Evolutionary conservation across 2,113 vertebrate genomes (phyloP).

Genomic region (Narcine bancroftii): DNA sequence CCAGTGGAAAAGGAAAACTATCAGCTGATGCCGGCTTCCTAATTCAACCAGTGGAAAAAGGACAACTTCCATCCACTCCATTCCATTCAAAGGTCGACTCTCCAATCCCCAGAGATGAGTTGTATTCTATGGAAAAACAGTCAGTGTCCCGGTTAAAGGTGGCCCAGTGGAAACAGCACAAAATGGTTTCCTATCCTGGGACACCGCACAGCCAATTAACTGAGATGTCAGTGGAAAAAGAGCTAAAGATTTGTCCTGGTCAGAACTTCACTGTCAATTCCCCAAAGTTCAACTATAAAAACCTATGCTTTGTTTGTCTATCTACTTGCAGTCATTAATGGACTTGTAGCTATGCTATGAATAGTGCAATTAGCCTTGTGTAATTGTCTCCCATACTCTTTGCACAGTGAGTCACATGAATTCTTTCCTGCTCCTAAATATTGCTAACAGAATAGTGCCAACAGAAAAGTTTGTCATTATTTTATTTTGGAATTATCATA

Average conservation of each 20-base stretch:
- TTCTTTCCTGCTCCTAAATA: not conserved
- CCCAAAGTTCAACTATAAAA: not conserved
- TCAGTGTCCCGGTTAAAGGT: too few species aligned
- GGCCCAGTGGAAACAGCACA: too few species aligned
- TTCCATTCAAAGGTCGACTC: too few species aligned
- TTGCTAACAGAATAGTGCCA: not conserved
- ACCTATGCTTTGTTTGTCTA: not conserved
- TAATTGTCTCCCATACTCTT: not conserved
- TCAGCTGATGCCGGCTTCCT: too few species aligned
- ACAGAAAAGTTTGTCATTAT: not conserved
- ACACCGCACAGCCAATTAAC: too few species aligned
- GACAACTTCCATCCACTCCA: too few species aligned
- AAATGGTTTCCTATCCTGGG: too few species aligned
- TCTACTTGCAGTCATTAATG: not conserved
- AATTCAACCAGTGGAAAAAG: too few species aligned
- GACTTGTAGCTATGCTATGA: not conserved
- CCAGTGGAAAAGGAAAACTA: too few species aligned
- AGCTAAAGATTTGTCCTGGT: not conserved
- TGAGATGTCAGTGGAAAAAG: not conserved
- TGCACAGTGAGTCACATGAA: not conserved
- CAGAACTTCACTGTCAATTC: not conserved
- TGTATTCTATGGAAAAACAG: too few species aligned
- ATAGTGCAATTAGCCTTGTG: not conserved
- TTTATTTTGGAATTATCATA: not conserved
- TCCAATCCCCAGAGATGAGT: too few species aligned